Evolutionary conservation across 1,140 invertebrate genomes (phyloP).

Genomic region (Meloidogyne exigua): DNA sequence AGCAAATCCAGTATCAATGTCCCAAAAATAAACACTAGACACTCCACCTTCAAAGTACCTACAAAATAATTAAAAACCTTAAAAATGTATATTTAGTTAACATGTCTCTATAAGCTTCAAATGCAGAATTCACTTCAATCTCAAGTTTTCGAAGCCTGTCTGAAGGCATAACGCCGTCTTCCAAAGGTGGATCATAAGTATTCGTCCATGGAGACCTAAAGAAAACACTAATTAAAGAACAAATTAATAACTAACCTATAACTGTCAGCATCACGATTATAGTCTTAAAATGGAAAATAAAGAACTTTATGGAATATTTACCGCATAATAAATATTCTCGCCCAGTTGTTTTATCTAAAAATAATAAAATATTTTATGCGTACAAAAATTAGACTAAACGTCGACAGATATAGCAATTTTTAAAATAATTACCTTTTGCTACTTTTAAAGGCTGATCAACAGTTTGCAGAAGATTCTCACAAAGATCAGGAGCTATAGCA

Average conservation of each 20-base stretch:
- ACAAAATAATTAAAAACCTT: constrained; percentile 17
- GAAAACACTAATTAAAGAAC: constrained; percentile 8
- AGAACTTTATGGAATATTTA: background rate
- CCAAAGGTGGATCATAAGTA: constrained; percentile 91
- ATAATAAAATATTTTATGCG: background rate
- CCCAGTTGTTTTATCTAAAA: constrained; percentile 74
- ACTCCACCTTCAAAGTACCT: constrained; percentile 95
- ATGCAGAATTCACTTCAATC: constrained; percentile 94
- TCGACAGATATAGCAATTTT: too few species aligned
- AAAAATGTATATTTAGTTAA: constrained; percentile 64
- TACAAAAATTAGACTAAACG: too few species aligned
- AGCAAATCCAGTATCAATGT: constrained; percentile 91
- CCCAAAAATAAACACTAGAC: constrained; percentile 98
- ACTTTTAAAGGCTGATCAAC: constrained; percentile 98
- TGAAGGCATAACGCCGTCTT: constrained; percentile 96
- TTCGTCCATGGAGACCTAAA: constrained; percentile 96
- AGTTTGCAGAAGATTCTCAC: constrained; percentile 92
- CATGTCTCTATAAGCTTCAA: constrained; percentile 98
- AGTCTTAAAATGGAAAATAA: constrained; percentile 68
- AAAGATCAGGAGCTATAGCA: constrained; percentile 88
- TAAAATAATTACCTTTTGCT: constrained; percentile 69
- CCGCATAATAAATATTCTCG: constrained; percentile 95
- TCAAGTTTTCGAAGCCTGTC: constrained; percentile 90
- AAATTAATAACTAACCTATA: constrained; percentile 73
- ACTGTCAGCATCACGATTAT: constrained; percentile 97